phyloP scores from a whole-genome alignment of 1,140 invertebrate genomes.

The Diplogasteroides magnus region DNA sequence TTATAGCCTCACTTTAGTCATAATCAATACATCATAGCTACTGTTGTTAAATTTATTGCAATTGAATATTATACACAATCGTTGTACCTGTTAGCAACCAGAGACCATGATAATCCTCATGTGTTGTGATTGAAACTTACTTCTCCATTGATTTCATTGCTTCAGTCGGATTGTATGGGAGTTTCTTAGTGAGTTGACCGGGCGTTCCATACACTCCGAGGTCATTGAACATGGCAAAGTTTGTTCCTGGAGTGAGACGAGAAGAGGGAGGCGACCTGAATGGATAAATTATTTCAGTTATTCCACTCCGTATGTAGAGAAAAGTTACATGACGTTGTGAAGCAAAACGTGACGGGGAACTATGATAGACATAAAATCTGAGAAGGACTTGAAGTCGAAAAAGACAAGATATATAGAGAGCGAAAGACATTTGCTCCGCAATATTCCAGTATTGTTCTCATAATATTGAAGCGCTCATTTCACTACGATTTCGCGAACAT shows the following conservation, averaged over 20 bases:
- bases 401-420: too few relatives aligned
- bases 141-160: constrained; percentile 63
- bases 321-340: background rate
- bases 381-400: too few relatives aligned
- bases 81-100: too few relatives aligned
- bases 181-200: constrained; percentile 58
- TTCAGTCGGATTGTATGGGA: constrained; percentile 60
- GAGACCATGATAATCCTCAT: too few relatives aligned
- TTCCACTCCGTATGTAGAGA: background rate
- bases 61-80: too few relatives aligned
- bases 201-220: constrained; percentile 64
- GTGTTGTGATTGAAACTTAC: too few relatives aligned
- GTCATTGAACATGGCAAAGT: constrained; percentile 62
- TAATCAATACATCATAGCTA: background rate
- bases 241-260: constrained; percentile 59
- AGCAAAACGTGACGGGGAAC: background rate
- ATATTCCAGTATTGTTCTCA: too few relatives aligned
- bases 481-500: too few relatives aligned
- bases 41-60: too few relatives aligned
- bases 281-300: constrained; percentile 20
- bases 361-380: too few relatives aligned
- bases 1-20: background rate
- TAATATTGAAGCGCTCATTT: too few relatives aligned
- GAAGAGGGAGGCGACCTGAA: constrained; percentile 57
- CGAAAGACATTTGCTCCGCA: too few relatives aligned